These are phyloP conservation scores for Sinocyclocheilus anshuiensis DNA, from an alignment of 2,113 vertebrate species.

Conservation along the genomic window DNA sequence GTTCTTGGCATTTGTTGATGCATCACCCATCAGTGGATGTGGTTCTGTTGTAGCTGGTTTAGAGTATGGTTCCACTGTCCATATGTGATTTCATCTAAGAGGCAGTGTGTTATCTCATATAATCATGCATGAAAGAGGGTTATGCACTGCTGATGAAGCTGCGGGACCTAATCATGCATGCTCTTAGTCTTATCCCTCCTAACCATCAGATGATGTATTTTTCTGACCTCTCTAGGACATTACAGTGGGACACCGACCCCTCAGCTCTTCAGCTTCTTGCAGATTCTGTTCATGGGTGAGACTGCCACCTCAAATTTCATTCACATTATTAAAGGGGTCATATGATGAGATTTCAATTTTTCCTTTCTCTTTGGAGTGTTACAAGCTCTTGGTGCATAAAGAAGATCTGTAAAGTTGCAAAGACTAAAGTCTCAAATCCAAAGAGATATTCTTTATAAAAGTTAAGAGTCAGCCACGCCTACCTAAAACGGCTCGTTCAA, in stretches of 20 bases:
- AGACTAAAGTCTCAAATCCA: too few species aligned
- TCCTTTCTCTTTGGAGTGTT: too few species aligned
- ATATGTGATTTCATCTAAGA: not conserved
- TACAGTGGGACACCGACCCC: slow-evolving; percentile 93
- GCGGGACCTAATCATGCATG: slow-evolving; percentile 75
- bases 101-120: not conserved
- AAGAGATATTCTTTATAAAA: too few species aligned
- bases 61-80: not conserved
- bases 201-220: slow-evolving; percentile 69
- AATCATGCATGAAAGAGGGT: slow-evolving; percentile 27
- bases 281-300: slow-evolving; percentile 87
- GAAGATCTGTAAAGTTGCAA: too few species aligned
- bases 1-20: not conserved
- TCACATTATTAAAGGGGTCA: not conserved
- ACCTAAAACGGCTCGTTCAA: too few species aligned
- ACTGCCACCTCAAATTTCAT: slow-evolving; percentile 23
- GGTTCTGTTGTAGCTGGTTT: not conserved
- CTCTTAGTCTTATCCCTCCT: slow-evolving; percentile 65
- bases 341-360: too few species aligned
- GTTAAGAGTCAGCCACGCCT: too few species aligned
- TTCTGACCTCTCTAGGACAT: slow-evolving; percentile 76
- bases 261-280: slow-evolving; percentile 88
- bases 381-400: too few species aligned
- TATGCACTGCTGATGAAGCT: slow-evolving; percentile 10
- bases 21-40: slow-evolving; percentile 32